Base-by-base conservation (phyloP, 2,113 vertebrate species). In the Stercorarius parasiticus region DNA sequence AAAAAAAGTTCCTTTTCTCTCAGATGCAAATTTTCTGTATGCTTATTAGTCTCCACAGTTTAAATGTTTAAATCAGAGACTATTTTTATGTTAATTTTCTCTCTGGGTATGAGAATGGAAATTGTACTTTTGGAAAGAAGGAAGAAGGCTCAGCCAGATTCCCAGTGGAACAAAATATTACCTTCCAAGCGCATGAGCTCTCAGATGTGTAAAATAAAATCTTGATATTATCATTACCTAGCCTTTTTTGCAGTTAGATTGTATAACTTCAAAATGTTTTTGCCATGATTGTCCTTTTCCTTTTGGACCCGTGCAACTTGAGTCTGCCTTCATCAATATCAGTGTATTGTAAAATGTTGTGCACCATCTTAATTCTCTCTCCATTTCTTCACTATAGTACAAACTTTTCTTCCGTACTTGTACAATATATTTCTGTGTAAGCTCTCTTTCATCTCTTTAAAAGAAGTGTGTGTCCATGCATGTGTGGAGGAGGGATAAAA, bases 71-170 rank as follows among this genome's bases (percentile, higher is more conserved):
- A 91, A 78, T 67, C 8, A 21, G 66, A 71, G n/a, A 47, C 29
- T 88, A 74, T 74, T 96, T 97, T 94, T 19, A 73, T 83, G 38
- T 89, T 82, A 64, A 94, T 84, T 91, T 91, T 86, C 15, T 81
- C 32, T 74, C 80, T 34, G 59, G 43, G 13, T 81, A 38, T 80
- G n/a, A 85, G 58, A 91, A 56, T 84, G 36, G 29, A 86, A 90
- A 88, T 73, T 73, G 25, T 67, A 59, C 64, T 70, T 71, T 62
- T 59, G 29, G 55, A 92, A 93, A 74, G 53, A 72, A 86, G 36
- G 58, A 92, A 83, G 64, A 90, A 86, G 40, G n/a, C 38, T 86
- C 1, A 0, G n/a, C 23, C 43, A 86, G 64, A 77, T 77, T 95
- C 64, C 62, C 64, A 26, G 10, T 86, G 64, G 71, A 88, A 83